Base-by-base conservation (phyloP, 2,888 invertebrate species). In the Villa cingulata region DNA sequence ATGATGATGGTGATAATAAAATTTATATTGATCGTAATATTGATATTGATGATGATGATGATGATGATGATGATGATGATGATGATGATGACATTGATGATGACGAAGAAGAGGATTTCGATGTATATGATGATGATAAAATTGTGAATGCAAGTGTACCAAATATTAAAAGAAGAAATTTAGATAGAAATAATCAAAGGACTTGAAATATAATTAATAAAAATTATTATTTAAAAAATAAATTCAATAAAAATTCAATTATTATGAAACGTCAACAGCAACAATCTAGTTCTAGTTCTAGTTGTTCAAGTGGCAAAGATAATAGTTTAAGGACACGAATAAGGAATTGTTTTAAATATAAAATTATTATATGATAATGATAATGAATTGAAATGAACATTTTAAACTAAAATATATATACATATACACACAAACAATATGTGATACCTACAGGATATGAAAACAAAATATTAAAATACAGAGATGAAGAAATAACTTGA, bases 51-150 rank as follows among this genome's bases (percentile, higher is more conserved):
- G 45, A 38, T 17, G 45, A 45, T 14, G 45, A 45, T 12, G 16
- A 41, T n/a, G 52, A 51, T 34, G 48, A 45, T 3, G 61, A 62
- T 3, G 59, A 58, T 4, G 62, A 62, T 43, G 61, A 62, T 27
- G 66, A 65, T 46, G n/a, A n/a, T n/a, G n/a, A n/a, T n/a, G n/a
- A n/a, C n/a, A n/a, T n/a, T n/a, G n/a, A n/a, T n/a, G n/a, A n/a
- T n/a, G n/a, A n/a, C n/a, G 45, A 45, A 17, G 45, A 45, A 15
- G 16, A 41, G 6, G 52, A 51, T 34, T 48, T 45, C 3, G 61
- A 62, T 3, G 59, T 58, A 4, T 62, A 62, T 42, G 61, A 62
- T 27, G 66, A 65, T 46, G 68, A 68, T 51, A 66, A 65, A 45
- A 68, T 68, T 55, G 66, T 68, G 10, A 67, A 68, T n/a, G 63